Percentiles rank a stretch among this genome's conserved stretches.
phyloP scores from a whole-genome alignment of 2,113 vertebrate species.

The Otolemur garnettii region DNA sequence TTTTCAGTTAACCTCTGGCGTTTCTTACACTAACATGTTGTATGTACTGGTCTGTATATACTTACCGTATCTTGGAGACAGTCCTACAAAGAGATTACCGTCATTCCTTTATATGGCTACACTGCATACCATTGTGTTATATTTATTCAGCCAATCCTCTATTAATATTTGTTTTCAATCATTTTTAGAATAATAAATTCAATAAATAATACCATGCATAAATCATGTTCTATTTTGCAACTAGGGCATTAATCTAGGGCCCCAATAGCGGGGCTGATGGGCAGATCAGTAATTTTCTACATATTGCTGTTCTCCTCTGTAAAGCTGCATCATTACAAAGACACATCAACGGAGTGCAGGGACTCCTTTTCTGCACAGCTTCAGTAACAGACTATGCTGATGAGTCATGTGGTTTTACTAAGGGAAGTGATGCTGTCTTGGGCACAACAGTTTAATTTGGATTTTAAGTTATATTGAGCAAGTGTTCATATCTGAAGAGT shows the following conservation, averaged over 20 bases:
- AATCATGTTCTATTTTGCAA: not conserved
- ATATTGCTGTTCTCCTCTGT: not conserved
- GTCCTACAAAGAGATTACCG: not conserved
- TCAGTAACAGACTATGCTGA: not conserved
- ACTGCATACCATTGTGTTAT: not conserved
- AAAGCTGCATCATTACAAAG: not conserved
- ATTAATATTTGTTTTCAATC: not conserved
- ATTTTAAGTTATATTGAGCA: not conserved
- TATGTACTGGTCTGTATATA: not conserved
- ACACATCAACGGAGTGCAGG: not conserved
- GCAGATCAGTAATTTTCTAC: not conserved
- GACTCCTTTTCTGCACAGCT: not conserved
- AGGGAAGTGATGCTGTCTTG: not conserved
- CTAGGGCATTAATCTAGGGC: not conserved
- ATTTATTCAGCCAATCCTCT: not conserved
- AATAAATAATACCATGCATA: not conserved
- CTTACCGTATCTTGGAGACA: not conserved
- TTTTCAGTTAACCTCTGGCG: not conserved
- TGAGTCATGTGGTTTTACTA: not conserved
- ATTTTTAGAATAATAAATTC: not conserved
- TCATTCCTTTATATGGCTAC: not conserved
- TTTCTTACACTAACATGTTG: not conserved
- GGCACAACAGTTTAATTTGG: not conserved
- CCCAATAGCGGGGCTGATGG: not conserved
- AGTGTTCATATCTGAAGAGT: not conserved